Evolutionary conservation across 2,888 invertebrate species (phyloP).

Genomic region (Machimus atricapillus): DNA sequence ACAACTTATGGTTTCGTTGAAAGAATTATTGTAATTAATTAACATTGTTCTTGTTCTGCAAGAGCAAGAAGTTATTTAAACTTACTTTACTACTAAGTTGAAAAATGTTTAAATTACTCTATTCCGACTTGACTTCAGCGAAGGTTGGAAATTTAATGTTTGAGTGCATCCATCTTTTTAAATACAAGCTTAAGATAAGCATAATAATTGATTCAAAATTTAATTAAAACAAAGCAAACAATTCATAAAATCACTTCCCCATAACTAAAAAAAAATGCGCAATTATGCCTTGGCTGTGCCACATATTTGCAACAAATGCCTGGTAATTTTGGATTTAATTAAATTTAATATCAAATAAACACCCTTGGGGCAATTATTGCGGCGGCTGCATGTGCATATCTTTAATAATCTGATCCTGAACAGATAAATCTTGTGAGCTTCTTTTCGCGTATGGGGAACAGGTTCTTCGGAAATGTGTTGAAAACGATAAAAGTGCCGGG

Average conservation of each 20-base stretch:
- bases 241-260: neutral
- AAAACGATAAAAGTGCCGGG: slow-evolving; percentile 14
- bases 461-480: slow-evolving; percentile 6
- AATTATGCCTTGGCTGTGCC: neutral
- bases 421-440: slow-evolving; percentile 45
- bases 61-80: no score
- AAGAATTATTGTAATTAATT: neutral
- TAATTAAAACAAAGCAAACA: no score
- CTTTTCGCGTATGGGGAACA: neutral
- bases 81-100: no score
- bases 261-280: neutral
- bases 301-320: slow-evolving; percentile 23
- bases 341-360: slow-evolving; percentile 47
- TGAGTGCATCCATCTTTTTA: no score
- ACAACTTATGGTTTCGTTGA: neutral
- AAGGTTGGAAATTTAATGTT: no score
- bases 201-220: no score
- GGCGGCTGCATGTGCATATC: neutral
- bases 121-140: no score
- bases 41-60: neutral
- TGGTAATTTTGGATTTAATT: slow-evolving; percentile 44
- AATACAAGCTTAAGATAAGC: no score
- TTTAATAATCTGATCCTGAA: slow-evolving; percentile 35
- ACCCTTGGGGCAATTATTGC: slow-evolving; percentile 42
- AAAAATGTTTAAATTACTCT: no score